These are phyloP conservation scores for Anolis carolinensis DNA, from an alignment of 2,113 vertebrate genomes.

Conservation along the genomic window DNA sequence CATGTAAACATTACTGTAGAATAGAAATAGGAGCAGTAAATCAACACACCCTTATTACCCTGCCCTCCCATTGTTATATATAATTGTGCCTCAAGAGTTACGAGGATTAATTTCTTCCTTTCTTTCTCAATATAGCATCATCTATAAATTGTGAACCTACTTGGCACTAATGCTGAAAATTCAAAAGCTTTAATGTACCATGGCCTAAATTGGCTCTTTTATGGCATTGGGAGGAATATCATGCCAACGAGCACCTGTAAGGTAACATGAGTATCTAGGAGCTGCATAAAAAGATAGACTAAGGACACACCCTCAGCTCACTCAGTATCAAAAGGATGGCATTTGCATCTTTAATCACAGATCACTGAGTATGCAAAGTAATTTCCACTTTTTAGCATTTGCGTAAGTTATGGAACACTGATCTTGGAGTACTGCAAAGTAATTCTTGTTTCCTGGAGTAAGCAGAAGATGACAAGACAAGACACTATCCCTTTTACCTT, in stretches of 20 bases:
- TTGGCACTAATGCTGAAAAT: neutral
- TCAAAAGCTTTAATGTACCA: neutral
- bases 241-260: neutral
- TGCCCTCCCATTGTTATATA: neutral
- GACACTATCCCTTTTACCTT: conserved; percentile 50
- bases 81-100: neutral
- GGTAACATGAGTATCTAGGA: neutral
- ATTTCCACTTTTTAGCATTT: conserved; percentile 8
- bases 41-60: neutral
- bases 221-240: neutral
- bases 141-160: neutral
- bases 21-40: neutral
- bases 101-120: conserved; percentile 14
- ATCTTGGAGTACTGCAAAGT: neutral
- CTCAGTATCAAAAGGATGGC: neutral
- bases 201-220: neutral
- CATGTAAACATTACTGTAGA: conserved; percentile 12
- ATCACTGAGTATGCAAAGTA: neutral
- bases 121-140: neutral
- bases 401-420: neutral
- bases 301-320: neutral
- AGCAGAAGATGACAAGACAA: conserved; percentile 30
- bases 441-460: neutral
- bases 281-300: neutral
- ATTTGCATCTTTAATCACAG: neutral